Base-by-base conservation (phyloP, 2,797 vertebrate genomes). In the Stomatorhinus walkeri region DNA sequence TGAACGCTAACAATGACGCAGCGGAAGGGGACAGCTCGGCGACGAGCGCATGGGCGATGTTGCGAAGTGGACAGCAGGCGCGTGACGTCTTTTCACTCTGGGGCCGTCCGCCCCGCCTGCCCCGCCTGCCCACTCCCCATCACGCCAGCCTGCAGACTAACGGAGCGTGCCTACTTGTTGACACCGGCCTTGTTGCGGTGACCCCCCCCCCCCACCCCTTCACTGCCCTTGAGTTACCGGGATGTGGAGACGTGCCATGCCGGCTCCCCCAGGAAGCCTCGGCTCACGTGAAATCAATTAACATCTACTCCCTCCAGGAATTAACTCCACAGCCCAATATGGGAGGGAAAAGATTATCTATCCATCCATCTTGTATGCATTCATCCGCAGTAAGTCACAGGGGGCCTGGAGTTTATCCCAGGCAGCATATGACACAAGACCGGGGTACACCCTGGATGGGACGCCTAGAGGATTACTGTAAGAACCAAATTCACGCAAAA, bases 151-250 rank as follows among this genome's bases (percentile, higher is more conserved):
- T 90, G 87, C 90, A 89, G 90, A 90, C 91, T 94, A 96, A 95
- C 93, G 93, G 94, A 93, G 90, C 92, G 92, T 92, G 89, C 49
- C 91, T 93, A 85, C 89, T 92, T 40, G 91, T 93, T 88, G 85
- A 89, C 92, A 93, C 92, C 14, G 61, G 91, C 90, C 93, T 92
- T 90, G 90, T 94, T 95, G 92, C 93, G 93, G 93, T 92, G 93
- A 90, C 54, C 52, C 91, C 93, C 92, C 6, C 93, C 94, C 92
- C 92, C 90, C 94, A 32, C 28, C 28, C 28, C 28, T 32, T 1
- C 91, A 89, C 85, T 93, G 91, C 88, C 46, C 94, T 91, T 92
- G 92, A 94, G 93, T 94, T 94, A 92, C 89, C 93, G 92, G 85
- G 89, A 86, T 89, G 88, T 89, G 72, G 89, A 92, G 91, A 92